Evolutionary conservation across 2,888 invertebrate species (phyloP).

Genomic region (Norana najaformis): DNA sequence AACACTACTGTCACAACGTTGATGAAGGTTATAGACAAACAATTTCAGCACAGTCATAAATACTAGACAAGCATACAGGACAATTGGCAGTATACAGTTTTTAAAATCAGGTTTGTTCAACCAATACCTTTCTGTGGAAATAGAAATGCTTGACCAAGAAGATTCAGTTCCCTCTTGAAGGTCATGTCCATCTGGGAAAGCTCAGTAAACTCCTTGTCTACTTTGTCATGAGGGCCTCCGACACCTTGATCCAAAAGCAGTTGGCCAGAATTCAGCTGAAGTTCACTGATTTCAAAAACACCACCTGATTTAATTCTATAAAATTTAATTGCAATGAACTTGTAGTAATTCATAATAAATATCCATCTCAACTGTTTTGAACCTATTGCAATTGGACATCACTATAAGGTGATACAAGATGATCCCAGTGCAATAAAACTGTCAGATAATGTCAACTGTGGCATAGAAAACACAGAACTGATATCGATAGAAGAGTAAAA

Average conservation of each 20-base stretch:
- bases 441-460: not conserved
- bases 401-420: not conserved
- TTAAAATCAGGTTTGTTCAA: not conserved
- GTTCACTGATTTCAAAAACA: not conserved
- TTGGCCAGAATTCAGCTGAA: not conserved
- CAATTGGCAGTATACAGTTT: not conserved
- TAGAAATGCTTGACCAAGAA: conserved; percentile 10
- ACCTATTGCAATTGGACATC: not conserved
- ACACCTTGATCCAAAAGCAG: not conserved
- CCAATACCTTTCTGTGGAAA: conserved; percentile 20
- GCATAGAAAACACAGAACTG: too few species aligned
- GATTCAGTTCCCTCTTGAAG: conserved; percentile 13
- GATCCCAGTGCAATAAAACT: not conserved
- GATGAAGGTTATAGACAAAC: not conserved
- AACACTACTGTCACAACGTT: not conserved
- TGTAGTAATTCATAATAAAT: not conserved
- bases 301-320: not conserved
- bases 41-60: not conserved
- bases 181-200: conserved; percentile 14
- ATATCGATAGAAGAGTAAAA: too few species aligned
- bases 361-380: not conserved
- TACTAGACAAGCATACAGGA: not conserved
- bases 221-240: not conserved
- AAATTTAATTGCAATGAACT: not conserved
- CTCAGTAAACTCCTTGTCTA: not conserved